phyloP scores from a whole-genome alignment of 2,113 vertebrate species.

The Heterocephalus glaber region DNA sequence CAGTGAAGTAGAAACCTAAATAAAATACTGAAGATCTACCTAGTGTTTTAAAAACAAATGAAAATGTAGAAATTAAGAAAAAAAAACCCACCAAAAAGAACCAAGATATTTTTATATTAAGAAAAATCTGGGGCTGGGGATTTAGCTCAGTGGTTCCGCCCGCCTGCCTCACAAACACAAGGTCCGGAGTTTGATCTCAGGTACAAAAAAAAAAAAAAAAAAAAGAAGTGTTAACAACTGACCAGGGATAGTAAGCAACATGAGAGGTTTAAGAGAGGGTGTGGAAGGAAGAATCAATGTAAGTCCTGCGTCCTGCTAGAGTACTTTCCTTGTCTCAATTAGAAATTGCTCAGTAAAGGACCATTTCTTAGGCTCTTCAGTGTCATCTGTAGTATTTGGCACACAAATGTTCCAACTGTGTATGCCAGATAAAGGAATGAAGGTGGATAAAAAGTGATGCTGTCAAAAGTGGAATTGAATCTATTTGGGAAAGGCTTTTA shows the following conservation, averaged over 20 bases:
- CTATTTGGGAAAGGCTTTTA: neutral
- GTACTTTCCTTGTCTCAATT: neutral
- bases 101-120: neutral
- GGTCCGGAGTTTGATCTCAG: too few species aligned
- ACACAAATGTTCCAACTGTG: neutral
- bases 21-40: constrained; percentile 2
- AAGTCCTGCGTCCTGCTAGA: neutral
- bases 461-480: neutral
- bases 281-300: neutral
- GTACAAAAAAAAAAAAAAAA: too few species aligned
- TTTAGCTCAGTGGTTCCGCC: too few species aligned
- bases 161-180: too few species aligned
- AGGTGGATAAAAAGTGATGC: neutral
- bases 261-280: neutral
- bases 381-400: neutral
- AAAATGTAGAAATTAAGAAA: neutral
- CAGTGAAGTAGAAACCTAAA: neutral
- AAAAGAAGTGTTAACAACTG: too few species aligned
- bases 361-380: neutral
- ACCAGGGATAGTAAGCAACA: neutral
- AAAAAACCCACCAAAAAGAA: neutral
- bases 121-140: too few species aligned
- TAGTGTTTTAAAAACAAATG: constrained; percentile 25
- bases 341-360: neutral
- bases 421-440: neutral